Conservation (phyloP, 2,888 invertebrate genomes). For the Erebia palarica region DNA sequence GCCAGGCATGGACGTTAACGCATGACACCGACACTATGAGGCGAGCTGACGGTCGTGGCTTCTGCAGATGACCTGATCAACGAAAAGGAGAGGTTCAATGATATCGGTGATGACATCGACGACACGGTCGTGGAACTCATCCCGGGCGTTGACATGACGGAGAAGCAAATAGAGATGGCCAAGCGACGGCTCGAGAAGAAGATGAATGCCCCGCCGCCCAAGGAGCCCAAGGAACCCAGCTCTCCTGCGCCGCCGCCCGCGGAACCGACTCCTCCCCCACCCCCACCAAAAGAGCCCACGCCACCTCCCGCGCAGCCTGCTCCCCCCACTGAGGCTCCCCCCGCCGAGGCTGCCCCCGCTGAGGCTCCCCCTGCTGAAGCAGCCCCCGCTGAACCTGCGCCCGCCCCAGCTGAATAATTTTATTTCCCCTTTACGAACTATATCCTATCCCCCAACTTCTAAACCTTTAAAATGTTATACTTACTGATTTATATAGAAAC, state of each 20-base stretch:
- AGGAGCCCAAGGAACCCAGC: conserved; percentile 55
- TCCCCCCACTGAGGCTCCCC: conserved; percentile 41
- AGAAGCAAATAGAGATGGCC: conserved; percentile 28
- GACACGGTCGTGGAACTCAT: conserved; percentile 93
- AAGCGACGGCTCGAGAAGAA: conserved; percentile 30
- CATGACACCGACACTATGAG: conserved; percentile 41
- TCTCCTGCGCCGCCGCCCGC: conserved; percentile 47
- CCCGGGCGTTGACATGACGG: conserved; percentile 80
- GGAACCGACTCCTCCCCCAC: conserved; percentile 48
- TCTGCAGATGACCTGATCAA: conserved; percentile 91
- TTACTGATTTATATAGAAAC: conserved; percentile 19
- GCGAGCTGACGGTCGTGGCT: conserved; percentile 49
- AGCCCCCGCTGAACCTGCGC: conserved; percentile 42
- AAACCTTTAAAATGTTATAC: neutral
- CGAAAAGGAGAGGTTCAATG: conserved; percentile 95
- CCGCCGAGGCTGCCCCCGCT: conserved; percentile 46
- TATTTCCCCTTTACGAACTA: neutral
- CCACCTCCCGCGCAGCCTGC: conserved; percentile 43
- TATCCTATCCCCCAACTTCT: neutral
- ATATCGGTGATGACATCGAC: conserved; percentile 96
- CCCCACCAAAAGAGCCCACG: conserved; percentile 48
- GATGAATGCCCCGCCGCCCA: conserved; percentile 46
- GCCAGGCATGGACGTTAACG: conserved; percentile 41
- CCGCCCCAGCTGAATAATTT: conserved; percentile 37
- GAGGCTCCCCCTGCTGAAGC: conserved; percentile 43